These are phyloP conservation scores for Drosophila kepulauana DNA, from an alignment of 1,140 invertebrate species.

Conservation along the genomic window DNA sequence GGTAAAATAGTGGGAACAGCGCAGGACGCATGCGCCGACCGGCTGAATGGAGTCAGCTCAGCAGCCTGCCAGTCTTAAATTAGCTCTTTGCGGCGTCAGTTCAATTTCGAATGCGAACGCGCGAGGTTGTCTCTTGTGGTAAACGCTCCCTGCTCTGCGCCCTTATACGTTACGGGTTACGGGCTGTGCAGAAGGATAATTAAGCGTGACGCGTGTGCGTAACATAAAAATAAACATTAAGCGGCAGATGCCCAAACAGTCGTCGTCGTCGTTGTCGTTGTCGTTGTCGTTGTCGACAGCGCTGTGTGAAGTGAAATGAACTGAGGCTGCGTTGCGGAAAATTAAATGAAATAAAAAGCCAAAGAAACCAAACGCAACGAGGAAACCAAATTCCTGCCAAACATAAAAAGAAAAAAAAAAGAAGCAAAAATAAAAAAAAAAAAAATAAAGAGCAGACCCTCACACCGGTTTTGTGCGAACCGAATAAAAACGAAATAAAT, in stretches of 20 bases:
- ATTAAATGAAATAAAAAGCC: conserved; percentile 15
- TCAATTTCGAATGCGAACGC: conserved; percentile 54
- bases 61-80: conserved; percentile 51
- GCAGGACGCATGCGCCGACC: conserved; percentile 52
- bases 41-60: conserved; percentile 2
- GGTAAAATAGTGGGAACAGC: conserved; percentile 48
- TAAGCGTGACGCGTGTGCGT: conserved; percentile 81
- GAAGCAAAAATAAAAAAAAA: conserved; percentile 17
- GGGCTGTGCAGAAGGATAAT: conserved; percentile 68
- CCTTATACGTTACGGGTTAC: not conserved
- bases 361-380: conserved; percentile 18
- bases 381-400: conserved; percentile 55
- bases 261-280: too few species aligned
- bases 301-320: conserved; percentile 51
- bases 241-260: conserved; percentile 42
- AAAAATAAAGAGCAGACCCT: conserved; percentile 28
- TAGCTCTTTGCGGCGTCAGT: conserved; percentile 66
- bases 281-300: not conserved
- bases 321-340: conserved; percentile 41
- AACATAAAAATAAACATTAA: conserved; percentile 80
- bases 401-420: conserved; percentile 24
- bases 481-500: conserved; percentile 41
- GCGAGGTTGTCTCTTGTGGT: conserved; percentile 50
- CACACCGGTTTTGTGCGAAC: conserved; percentile 63
- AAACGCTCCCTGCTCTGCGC: conserved; percentile 20